Evolutionary conservation across 1,140 invertebrate species (phyloP), one percentile per base, ranked within the genome.

Genomic region (Ceratosolen fusciceps): DNA sequence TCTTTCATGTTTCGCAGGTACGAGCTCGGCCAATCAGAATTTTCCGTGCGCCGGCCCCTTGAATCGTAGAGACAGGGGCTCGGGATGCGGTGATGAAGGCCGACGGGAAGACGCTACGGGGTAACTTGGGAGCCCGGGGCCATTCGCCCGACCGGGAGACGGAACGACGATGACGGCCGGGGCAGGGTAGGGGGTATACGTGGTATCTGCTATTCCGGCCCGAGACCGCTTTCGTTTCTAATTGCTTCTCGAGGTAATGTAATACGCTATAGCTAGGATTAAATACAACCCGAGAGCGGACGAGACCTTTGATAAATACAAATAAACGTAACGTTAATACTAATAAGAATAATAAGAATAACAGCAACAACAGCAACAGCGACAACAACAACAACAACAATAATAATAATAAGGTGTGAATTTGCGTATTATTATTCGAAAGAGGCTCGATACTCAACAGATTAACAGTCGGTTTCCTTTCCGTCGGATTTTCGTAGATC

Each of bases 191-290:
- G 21, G 49, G 19, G 52, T 43, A n/a, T n/a, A n/a, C n/a, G n/a
- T n/a, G n/a, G 31, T 60, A 77, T 67, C 26, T 19, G 56, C 49
- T 47, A 74, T 56, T 60, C 71, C n/a, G 43, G 39, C 16, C 71
- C 81, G 79, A 71, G 24, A 74, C 73, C 74, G 78, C 83, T 84
- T 84, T 86, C 83, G 85, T 86, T 85, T 85, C 84, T 86, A 86
- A 86, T 86, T 85, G 82, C 82, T 77, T 86, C 84, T 85, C 83
- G 71, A 85, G 84, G 83, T 86, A 86, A 86, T 86, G 83, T 82
- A 86, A 86, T 82, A 74, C 79, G 81, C 81, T 81, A 58, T 67
- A 39, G 26, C 26, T 60, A 39, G 37, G 74, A 60, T 80, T 80
- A 74, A 72, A 56, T 70, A 43, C 16, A n/a, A n/a, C n/a, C n/a